These are phyloP conservation scores for Mustela lutreola DNA, from an alignment of 2,113 vertebrate genomes.

Conservation along the genomic window DNA sequence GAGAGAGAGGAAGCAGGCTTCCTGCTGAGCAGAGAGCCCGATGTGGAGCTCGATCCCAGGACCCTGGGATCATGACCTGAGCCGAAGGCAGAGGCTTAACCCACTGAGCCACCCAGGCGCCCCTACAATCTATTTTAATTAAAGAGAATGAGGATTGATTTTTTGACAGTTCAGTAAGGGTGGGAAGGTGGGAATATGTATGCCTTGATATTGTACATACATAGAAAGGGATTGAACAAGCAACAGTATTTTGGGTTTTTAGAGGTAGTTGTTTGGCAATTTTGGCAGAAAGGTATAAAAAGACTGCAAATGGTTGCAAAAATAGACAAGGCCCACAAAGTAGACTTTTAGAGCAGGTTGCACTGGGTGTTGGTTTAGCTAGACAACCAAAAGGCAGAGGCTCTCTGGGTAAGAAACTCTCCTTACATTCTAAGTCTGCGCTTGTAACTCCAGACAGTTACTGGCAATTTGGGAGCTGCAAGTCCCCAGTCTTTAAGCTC, in stretches of 20 bases:
- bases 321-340: not conserved
- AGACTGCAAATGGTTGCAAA: not conserved
- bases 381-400: not conserved
- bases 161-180: not conserved
- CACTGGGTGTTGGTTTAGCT: not conserved
- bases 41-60: no score
- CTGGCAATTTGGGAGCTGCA: not conserved
- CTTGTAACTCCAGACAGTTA: not conserved
- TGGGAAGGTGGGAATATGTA: not conserved
- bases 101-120: no score
- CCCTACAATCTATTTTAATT: not conserved
- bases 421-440: not conserved
- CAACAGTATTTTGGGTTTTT: not conserved
- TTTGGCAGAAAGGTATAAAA: not conserved
- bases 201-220: not conserved
- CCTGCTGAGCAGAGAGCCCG: no score
- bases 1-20: no score
- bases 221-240: not conserved
- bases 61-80: no score
- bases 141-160: not conserved
- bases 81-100: no score
- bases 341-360: not conserved
- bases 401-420: not conserved
- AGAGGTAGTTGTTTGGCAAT: not conserved
- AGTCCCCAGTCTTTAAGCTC: not conserved